Evolutionary conservation across 2,797 vertebrate genomes (phyloP), one percentile per base, ranked within the genome.

Genomic region (Clarias pachynema): DNA sequence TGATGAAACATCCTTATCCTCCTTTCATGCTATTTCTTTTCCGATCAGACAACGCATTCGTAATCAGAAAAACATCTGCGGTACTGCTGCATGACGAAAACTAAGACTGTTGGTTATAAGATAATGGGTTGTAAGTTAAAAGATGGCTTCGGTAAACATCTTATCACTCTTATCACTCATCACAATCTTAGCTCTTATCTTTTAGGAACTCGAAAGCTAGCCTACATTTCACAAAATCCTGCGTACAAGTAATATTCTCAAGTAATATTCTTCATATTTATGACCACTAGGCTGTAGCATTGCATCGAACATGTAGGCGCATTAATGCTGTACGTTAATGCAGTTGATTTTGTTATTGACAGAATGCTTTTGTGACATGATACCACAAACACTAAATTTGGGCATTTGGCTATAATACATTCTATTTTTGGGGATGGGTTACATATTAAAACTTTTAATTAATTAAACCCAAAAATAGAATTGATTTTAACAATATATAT

Each of bases 201-300:
- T 73, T 73, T 7, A 49, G 22, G 40, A 73, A 49, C 70, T 73
- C 4, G 20, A 24, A 1, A 26, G 9, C 12, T 40, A 44, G 24
- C 5, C 14, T 49, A 29, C 15, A 4, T 56, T 74, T 73, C 4
- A 74, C n/a, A 56, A 44, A 56, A 2, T 57, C 8, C 18, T 12
- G 73, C 40, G 57, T 77, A 10, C 14, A 53, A n/a, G n/a, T n/a
- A n/a, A n/a, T n/a, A n/a, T 5, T 44, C 24, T n/a, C 31, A 26
- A 14, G 29, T 57, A 0, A 57, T 22, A 20, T 57, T 57, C 3
- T 57, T 57, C 29, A n/a, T 29, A 22, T 77, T 57, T 77, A 59
- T 29, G 37, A 15, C 75, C 75, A 78, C 75, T 62, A 60, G 57
- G 75, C 26, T 78, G 75, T 24, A 78, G 31, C 57, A 5, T 60